Conservation (phyloP, 2,797 vertebrate genomes). For the Dendrocincla fuliginosa region DNA sequence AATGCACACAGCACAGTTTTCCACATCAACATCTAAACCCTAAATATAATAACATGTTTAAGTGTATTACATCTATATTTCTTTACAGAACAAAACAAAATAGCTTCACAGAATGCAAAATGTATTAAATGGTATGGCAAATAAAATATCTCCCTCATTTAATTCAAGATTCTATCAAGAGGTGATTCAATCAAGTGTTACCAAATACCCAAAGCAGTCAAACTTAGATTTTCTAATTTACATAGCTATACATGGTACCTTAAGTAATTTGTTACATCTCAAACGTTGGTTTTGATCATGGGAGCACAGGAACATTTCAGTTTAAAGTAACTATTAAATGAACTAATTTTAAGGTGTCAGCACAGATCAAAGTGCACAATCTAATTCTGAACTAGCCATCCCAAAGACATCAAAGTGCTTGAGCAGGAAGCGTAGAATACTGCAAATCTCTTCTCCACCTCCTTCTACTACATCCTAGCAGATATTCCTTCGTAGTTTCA, state of each 20-base stretch:
- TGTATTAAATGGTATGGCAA: neutral
- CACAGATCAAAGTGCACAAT: accelerated
- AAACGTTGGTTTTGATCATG: neutral
- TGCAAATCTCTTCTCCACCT: neutral
- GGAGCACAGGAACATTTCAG: neutral
- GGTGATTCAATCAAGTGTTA: neutral
- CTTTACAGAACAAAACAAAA: neutral
- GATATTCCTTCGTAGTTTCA: neutral
- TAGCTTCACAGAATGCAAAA: neutral
- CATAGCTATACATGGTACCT: neutral
- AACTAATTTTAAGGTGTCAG: neutral
- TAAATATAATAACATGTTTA: conserved; percentile 44
- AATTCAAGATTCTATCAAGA: neutral
- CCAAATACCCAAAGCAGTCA: neutral
- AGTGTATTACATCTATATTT: neutral
- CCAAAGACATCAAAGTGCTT: neutral
- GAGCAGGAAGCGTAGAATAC: neutral
- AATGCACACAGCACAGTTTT: conserved; percentile 85
- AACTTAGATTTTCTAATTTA: neutral
- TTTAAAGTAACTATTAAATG: neutral
- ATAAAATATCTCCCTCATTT: neutral
- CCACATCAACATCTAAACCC: conserved; percentile 79
- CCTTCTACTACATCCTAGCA: neutral
- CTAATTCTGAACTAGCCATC: neutral
- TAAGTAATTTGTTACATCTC: neutral